Evolutionary conservation across 2,797 vertebrate species (phyloP).

Genomic region (Anas acuta): DNA sequence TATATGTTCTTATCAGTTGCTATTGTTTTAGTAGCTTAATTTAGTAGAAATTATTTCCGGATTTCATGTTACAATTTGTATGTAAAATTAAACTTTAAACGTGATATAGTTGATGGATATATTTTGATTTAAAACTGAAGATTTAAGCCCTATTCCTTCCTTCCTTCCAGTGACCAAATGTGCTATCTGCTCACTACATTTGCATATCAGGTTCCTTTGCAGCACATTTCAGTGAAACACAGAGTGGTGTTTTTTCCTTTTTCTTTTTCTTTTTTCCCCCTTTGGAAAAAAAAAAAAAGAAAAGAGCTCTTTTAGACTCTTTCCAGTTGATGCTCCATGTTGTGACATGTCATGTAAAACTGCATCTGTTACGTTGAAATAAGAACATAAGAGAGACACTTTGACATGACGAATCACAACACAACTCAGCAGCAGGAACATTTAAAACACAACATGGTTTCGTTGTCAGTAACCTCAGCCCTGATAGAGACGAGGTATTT

Average conservation of each 20-base stretch:
- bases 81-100: background rate
- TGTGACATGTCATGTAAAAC: conserved; percentile 53
- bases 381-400: background rate
- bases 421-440: conserved; percentile 7
- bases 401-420: conserved; percentile 46
- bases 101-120: background rate
- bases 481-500: background rate
- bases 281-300: background rate
- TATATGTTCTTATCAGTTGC: background rate
- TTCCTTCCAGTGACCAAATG: background rate
- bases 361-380: conserved; percentile 58
- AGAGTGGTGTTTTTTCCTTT: accelerated
- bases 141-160: background rate
- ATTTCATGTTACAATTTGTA: background rate
- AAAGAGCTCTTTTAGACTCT: background rate
- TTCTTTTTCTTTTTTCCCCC: too few relatives aligned
- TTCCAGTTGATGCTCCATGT: conserved; percentile 53
- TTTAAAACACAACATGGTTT: background rate
- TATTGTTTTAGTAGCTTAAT: conserved; percentile 26
- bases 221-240: background rate
- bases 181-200: conserved; percentile 5
- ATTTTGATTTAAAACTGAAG: conserved; percentile 19
- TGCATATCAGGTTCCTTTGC: background rate
- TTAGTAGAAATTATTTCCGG: background rate
- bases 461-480: background rate